Evolutionary conservation across 2,888 invertebrate genomes (phyloP).

Genomic region (Stratiomys singularior): DNA sequence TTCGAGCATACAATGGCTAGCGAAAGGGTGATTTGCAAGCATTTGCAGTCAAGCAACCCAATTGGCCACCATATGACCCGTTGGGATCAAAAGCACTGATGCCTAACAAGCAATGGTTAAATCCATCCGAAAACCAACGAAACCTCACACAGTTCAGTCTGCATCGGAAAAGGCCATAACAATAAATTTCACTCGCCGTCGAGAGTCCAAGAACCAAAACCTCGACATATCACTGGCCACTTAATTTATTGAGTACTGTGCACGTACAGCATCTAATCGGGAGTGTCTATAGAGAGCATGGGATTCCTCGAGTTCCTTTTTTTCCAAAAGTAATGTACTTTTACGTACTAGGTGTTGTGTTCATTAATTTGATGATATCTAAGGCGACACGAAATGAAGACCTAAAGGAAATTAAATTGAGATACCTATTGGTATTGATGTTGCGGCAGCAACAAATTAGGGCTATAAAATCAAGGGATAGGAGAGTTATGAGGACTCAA

Average conservation of each 20-base stretch:
- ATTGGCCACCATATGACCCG: not conserved
- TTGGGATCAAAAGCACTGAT: not conserved
- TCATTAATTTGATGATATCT: not conserved
- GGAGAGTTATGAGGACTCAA: too few species aligned
- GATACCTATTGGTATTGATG: not conserved
- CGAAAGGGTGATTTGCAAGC: not conserved
- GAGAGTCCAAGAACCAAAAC: not conserved
- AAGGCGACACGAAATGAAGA: not conserved
- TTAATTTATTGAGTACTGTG: constrained; percentile 10
- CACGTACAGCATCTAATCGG: not conserved
- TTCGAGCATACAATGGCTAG: not conserved
- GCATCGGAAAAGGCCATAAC: constrained; percentile 31
- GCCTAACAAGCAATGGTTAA: not conserved
- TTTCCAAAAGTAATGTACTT: not conserved
- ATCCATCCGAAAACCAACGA: not conserved
- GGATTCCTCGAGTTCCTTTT: not conserved
- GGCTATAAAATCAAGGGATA: too few species aligned
- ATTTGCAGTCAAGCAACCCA: not conserved
- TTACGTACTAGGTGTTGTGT: not conserved
- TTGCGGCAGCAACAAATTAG: too few species aligned
- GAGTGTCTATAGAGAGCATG: too few species aligned
- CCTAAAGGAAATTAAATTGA: constrained; percentile 3
- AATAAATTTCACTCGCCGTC: constrained; percentile 24
- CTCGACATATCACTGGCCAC: constrained; percentile 21
- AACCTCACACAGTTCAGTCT: constrained; percentile 21